Evolutionary conservation across 2,888 invertebrate genomes (phyloP), one percentile per base, ranked within the genome.

Genomic region (Drosophila robusta): DNA sequence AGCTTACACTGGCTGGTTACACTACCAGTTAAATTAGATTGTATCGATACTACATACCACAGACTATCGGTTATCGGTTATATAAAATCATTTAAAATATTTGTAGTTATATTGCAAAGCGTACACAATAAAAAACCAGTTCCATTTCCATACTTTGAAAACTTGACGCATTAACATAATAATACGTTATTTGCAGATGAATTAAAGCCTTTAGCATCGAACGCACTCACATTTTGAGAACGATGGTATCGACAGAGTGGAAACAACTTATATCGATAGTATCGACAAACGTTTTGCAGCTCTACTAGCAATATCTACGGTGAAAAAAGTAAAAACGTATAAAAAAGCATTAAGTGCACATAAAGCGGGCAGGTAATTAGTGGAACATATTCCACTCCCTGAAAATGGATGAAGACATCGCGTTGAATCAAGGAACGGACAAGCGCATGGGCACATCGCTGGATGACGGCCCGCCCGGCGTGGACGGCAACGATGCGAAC

Each of bases 401-500:
- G 12, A 22, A 76, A 50, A 92, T 92, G 92, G 92, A 92, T 47
- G 92, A 90, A 47, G 90, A 90, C 16, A 75, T 87, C 46, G 81
- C 81, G 52, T 65, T 90, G 12, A 90, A 89, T 67, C 91, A 90
- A 60, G 86, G 87, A 6, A 52, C 80, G 4, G 92, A 91, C 50
- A 83, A 90, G 9, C 90, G 91, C 3, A 69, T 91, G 44, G 90
- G 85, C 2, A 89, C 78, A 14, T 78, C 81, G 8, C 85, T 78
- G 11, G 78, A 89, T 91, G 57, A 90, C 87, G 91, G 91, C 4
- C 91, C 92, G 14, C 92, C 92, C 55, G 92, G 92, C 34, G 90
- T 89, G 6, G 92, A 92, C 18, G 75, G 69, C 52, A 83, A 72
- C 50, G 91, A 90, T 75, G 75, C 67, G 34, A 82, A 65, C 56